Evolutionary conservation across 1,140 invertebrate genomes (phyloP).

Genomic region (Gonatopus flavifemur): DNA sequence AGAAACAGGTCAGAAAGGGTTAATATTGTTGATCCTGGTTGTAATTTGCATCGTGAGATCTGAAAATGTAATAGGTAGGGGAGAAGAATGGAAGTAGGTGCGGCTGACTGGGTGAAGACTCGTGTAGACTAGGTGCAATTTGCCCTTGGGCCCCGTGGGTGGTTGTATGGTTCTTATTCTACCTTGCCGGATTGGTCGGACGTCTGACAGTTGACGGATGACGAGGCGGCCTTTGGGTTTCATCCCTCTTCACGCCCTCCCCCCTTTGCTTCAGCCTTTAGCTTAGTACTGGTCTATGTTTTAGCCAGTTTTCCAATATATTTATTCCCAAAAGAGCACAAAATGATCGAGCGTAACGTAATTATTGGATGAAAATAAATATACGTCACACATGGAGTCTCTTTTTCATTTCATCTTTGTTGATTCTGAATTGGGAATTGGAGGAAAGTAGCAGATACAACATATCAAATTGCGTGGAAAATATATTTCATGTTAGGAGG

Average conservation of each 20-base stretch:
- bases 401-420: background rate
- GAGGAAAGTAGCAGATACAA: too few relatives aligned
- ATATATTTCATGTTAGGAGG: too few relatives aligned
- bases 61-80: background rate
- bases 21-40: background rate
- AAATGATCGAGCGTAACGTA: slow-evolving; percentile 37
- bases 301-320: slow-evolving; percentile 14
- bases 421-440: too few relatives aligned
- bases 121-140: slow-evolving; percentile 34
- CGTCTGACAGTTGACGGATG: slow-evolving; percentile 57
- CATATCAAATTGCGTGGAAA: too few relatives aligned
- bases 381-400: slow-evolving; percentile 27
- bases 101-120: slow-evolving; percentile 19
- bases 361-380: slow-evolving; percentile 43
- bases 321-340: slow-evolving; percentile 10
- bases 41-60: too few relatives aligned
- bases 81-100: slow-evolving; percentile 3
- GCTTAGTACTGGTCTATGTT: background rate
- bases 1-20: background rate
- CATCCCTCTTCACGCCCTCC: slow-evolving; percentile 20
- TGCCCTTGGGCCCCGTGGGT: slow-evolving; percentile 45
- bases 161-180: slow-evolving; percentile 42
- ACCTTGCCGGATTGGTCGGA: slow-evolving; percentile 51
- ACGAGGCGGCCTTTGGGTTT: slow-evolving; percentile 51
- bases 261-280: slow-evolving; percentile 24